These are phyloP conservation scores for Machaerirhynchus nigripectus DNA, from an alignment of 2,113 vertebrate genomes.

Conservation along the genomic window DNA sequence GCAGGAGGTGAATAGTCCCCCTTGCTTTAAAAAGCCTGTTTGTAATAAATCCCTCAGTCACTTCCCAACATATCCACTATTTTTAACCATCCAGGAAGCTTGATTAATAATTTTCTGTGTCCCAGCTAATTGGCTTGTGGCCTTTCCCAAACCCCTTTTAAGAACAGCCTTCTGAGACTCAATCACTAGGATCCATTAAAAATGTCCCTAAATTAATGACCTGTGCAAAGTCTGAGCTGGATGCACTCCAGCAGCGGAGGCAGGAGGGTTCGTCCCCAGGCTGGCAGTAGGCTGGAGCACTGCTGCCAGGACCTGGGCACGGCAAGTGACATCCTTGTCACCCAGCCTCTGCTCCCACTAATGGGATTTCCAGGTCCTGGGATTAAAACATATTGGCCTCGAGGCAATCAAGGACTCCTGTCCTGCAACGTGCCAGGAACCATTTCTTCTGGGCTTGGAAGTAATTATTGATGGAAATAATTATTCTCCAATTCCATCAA, in stretches of 20 bases:
- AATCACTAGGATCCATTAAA: conserved; percentile 55
- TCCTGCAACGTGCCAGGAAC: background rate
- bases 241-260: background rate
- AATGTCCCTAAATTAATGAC: conserved; percentile 45
- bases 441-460: conserved; percentile 21
- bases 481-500: conserved; percentile 64
- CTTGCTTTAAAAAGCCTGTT: background rate
- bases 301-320: background rate
- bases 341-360: background rate
- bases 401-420: background rate
- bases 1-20: background rate
- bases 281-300: background rate
- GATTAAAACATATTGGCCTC: background rate
- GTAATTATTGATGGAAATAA: conserved; percentile 65
- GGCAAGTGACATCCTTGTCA: rapidly evolving
- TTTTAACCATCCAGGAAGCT: background rate
- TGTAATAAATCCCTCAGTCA: background rate
- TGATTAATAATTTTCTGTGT: conserved; percentile 38
- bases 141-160: conserved; percentile 30
- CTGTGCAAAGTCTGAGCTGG: conserved; percentile 18
- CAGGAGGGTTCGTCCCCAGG: background rate
- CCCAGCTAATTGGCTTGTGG: conserved; percentile 36
- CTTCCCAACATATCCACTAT: background rate
- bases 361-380: background rate
- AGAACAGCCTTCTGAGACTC: conserved; percentile 15